Base-by-base conservation (phyloP, 1,140 invertebrate genomes). In the Drosophila pseudoananassae region DNA sequence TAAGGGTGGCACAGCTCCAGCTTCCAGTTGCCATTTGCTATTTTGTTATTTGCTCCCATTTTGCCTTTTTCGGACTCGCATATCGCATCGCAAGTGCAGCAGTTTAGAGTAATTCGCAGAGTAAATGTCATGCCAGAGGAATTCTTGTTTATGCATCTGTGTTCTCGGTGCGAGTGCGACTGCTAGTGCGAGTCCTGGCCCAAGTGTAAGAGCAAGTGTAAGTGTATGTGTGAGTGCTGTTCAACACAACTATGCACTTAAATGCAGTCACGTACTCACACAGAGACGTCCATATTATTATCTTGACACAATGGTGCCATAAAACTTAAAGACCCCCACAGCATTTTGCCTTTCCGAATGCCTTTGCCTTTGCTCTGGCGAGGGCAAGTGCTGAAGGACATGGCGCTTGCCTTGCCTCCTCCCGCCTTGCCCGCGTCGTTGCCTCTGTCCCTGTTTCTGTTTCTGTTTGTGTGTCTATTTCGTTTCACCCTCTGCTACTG, bases 291-390 rank as follows among this genome's bases (percentile, higher is more conserved):
- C 85, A 71, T 90, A 90, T 83, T 90, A 90, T 90, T 90, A 90
- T 90, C 85, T 90, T 90, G 87, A 90, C 87, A 90, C 87, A 90
- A 90, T 90, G 81, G 85, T 87, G 75, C 84, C 83, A 88, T 88
- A 88, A 88, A 88, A 88, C 79, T 84, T 87, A 87, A 87, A 87
- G 83, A 87, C 83, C 83, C 83, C 83, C 78, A 78, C 74, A 80
- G 77, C 82, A 80, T 77, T 71, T 70, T 59, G 60, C 53, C 58
- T 25, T 59, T 43, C 14, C 40, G 40, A 43, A 43, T 43, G 40
- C 40, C 14, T 43, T 14, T 52, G 52, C 51, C 50, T 54, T 40
- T 40, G 56, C 65, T 27, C 27, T 33, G n/a, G 12, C 43, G 38
- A 61, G 59, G 49, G 36, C 63, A 57, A 43, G 50, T 40, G 40